Conservation (phyloP, 2,888 invertebrate genomes). For the Nesidiocoris tenuis region DNA sequence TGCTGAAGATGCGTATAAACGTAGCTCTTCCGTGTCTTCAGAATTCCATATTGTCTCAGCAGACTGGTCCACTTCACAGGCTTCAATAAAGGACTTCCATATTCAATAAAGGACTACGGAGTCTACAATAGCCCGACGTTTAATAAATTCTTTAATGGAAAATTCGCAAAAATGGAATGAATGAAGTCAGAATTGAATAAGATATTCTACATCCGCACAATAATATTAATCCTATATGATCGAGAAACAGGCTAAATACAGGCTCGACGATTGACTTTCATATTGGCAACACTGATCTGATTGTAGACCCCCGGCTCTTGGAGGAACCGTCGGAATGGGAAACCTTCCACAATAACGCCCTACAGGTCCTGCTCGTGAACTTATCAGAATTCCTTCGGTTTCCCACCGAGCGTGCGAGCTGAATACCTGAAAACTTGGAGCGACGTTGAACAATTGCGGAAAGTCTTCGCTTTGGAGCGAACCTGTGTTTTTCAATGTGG, state of each 20-base stretch:
- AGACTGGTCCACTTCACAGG: too few relatives aligned
- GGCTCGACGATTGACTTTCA: not conserved
- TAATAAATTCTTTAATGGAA: too few relatives aligned
- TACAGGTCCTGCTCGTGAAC: not conserved
- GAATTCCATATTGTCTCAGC: too few relatives aligned
- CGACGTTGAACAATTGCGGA: not conserved
- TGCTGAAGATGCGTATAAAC: too few relatives aligned
- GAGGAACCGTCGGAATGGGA: too few relatives aligned
- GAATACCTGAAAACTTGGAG: not conserved
- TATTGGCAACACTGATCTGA: not conserved
- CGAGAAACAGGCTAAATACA: too few relatives aligned
- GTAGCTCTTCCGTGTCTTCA: too few relatives aligned
- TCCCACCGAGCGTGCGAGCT: not conserved
- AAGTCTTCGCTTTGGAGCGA: not conserved
- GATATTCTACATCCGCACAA: too few relatives aligned
- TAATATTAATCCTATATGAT: too few relatives aligned
- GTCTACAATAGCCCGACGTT: too few relatives aligned
- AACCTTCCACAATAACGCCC: not conserved
- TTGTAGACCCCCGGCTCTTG: not conserved
- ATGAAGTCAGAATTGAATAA: not conserved
- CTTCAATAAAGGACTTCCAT: too few relatives aligned
- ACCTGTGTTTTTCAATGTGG: not conserved
- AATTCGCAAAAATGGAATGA: not conserved
- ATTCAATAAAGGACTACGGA: too few relatives aligned
- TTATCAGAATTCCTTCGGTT: not conserved